Base-by-base conservation (phyloP, 2,797 vertebrate genomes). In the Todus mexicanus region DNA sequence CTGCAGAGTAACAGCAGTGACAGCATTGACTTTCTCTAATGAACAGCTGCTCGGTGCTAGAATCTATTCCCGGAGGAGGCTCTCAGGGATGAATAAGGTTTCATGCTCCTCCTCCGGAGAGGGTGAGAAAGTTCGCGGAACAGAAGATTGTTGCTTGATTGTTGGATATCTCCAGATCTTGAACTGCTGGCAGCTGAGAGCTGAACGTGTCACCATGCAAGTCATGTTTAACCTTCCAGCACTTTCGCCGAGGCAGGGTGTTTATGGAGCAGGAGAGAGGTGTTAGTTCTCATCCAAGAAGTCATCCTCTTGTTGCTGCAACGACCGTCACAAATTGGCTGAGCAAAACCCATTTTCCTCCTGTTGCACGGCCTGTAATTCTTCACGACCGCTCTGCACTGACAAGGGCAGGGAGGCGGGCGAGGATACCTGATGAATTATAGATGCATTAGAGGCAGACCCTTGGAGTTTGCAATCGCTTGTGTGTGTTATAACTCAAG, bases 21-120 rank as follows among this genome's bases (percentile, higher is more conserved):
- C 95, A 96, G 94, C 94, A 89, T 48, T 95, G 96, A 94, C 95
- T 95, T 94, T 96, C 88, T 89, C 78, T 94, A 95, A 94, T 93
- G 96, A 96, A 93, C 96, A 95, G 95, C 96, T 96, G 95, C 93
- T 96, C 81, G 5, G 90, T 89, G 90, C 91, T 96, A 90, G 84
- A 48, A 71, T 95, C 94, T 93, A 19, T 92, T 96, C 95, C 95
- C 90, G 0, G 75, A 57, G 86, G 96, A 94, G 88, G 37, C 92
- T 89, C 2, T 0, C 20, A 17, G 75, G 81, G 94, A 90, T 96
- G 92, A 96, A 96, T 96, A 95, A 94, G 90, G 93, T 96, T 96
- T 96, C 96, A 83, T 92, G 93, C 94, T 92, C 86, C 95, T 96
- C 86, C 95, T 95, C 94, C 23, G 3, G 74, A 96, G 92, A 93